Evolutionary conservation across 2,797 vertebrate genomes (phyloP).

Genomic region (Typhlichthys eigenmanni): DNA sequence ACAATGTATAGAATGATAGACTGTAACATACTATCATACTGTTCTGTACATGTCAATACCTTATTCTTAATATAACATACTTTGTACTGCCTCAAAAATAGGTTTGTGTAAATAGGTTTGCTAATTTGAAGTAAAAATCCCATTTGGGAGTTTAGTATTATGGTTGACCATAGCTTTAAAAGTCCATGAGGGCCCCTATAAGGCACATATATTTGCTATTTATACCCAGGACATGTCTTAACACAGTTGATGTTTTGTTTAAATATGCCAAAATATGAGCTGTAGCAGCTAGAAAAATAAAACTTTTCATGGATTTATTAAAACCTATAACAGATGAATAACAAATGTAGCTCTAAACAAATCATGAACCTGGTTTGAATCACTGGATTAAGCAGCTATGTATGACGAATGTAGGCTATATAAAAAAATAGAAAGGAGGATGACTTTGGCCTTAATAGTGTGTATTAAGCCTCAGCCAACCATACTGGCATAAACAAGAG

Average conservation of each 20-base stretch:
- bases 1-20: too few species aligned
- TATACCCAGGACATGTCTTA: background rate
- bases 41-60: too few species aligned
- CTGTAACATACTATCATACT: too few species aligned
- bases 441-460: conserved; percentile 26
- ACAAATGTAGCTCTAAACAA: background rate
- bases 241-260: too few species aligned
- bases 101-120: too few species aligned
- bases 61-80: too few species aligned
- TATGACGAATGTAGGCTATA: conserved; percentile 10
- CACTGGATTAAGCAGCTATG: background rate
- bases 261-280: background rate
- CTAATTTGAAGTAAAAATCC: too few species aligned
- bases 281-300: background rate
- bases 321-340: conserved; percentile 5
- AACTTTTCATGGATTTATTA: background rate
- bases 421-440: conserved; percentile 16
- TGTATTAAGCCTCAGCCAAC: background rate
- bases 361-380: conserved; percentile 22
- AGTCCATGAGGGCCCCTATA: too few species aligned
- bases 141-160: too few species aligned
- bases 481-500: conserved; percentile 10
- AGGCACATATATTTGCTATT: too few species aligned
- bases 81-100: too few species aligned
- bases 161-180: too few species aligned